A percentile compares a stretch with the other conserved stretches of the same genome.
Evolutionary conservation across 2,888 invertebrate species (phyloP).

Genomic region (Pseudococcus viburni): DNA sequence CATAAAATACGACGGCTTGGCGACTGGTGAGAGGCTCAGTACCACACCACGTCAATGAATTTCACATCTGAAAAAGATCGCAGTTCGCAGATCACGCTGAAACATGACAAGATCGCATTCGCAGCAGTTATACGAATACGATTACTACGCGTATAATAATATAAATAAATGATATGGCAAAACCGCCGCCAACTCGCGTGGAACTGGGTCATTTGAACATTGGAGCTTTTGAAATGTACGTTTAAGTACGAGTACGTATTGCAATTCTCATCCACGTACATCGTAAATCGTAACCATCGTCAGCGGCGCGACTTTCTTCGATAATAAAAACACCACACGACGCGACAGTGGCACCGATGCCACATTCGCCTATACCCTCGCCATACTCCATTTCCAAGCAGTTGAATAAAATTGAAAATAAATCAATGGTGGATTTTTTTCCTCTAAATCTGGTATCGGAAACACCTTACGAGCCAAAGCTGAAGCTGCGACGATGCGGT

Average conservation of each 20-base stretch:
- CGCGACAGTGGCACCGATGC: too few relatives aligned
- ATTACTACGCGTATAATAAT: not conserved
- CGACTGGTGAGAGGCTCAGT: too few relatives aligned
- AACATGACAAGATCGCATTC: not conserved
- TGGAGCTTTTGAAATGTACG: not conserved
- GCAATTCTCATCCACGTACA: too few relatives aligned
- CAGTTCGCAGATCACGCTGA: not conserved
- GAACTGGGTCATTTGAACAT: conserved; percentile 5
- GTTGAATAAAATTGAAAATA: too few relatives aligned
- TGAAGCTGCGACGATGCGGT: not conserved
- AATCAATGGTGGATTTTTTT: not conserved
- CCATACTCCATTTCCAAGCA: too few relatives aligned
- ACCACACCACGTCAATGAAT: not conserved
- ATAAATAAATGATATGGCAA: conserved; percentile 3
- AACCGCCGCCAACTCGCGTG: not conserved
- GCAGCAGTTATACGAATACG: not conserved
- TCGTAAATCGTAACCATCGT: too few relatives aligned
- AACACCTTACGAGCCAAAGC: not conserved
- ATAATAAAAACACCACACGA: not conserved
- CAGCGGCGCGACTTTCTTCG: not conserved
- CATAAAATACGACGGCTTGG: too few relatives aligned
- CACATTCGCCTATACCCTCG: too few relatives aligned
- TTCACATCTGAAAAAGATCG: not conserved
- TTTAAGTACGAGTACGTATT: not conserved
- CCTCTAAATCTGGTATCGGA: not conserved